Conservation (phyloP, 2,888 invertebrate genomes). For the Esperia sulphurella region DNA sequence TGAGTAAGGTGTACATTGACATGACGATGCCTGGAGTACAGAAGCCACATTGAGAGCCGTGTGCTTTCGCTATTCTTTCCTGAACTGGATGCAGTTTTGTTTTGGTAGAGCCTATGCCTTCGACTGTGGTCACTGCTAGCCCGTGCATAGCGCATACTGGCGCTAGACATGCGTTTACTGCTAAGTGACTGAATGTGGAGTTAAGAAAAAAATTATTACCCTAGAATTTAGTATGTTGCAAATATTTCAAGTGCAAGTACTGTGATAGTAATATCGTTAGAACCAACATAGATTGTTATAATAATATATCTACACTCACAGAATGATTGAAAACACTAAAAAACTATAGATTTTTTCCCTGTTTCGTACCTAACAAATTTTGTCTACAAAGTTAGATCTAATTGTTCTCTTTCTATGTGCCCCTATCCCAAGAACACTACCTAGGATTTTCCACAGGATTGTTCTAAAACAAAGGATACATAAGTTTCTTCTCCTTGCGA, state of each 20-base stretch:
- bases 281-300: too few relatives aligned
- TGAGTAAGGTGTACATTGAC: slow-evolving; percentile 91
- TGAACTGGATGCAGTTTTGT: slow-evolving; percentile 89
- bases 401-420: too few relatives aligned
- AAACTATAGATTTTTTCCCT: too few relatives aligned
- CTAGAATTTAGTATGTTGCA: not conserved
- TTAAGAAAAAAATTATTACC: slow-evolving; percentile 17
- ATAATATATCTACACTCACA: too few relatives aligned
- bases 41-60: slow-evolving; percentile 94
- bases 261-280: too few relatives aligned
- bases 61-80: slow-evolving; percentile 88
- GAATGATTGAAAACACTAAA: too few relatives aligned
- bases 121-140: slow-evolving; percentile 90
- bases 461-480: slow-evolving; percentile 59
- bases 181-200: slow-evolving; percentile 79
- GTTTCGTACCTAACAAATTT: too few relatives aligned
- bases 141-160: slow-evolving; percentile 91
- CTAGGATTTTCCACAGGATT: not conserved
- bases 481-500: slow-evolving; percentile 69
- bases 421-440: not conserved
- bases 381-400: too few relatives aligned
- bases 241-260: not conserved
- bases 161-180: slow-evolving; percentile 90
- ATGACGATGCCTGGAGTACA: slow-evolving; percentile 95
- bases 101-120: slow-evolving; percentile 89